phyloP scores from a whole-genome alignment of 2,113 vertebrate genomes.

The Felis chaus region DNA sequence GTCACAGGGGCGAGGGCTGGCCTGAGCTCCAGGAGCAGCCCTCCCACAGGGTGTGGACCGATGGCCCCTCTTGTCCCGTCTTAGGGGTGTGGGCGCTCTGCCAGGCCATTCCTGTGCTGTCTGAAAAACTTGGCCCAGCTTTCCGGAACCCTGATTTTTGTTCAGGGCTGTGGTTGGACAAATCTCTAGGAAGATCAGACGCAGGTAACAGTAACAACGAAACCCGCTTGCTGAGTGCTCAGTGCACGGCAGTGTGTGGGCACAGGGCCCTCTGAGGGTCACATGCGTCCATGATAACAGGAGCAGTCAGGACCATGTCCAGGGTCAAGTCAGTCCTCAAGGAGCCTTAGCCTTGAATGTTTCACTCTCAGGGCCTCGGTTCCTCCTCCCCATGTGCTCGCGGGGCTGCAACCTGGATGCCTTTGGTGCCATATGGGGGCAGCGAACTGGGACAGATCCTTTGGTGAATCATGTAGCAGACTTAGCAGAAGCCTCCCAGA shows the following conservation, averaged over 20 bases:
- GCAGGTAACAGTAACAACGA: accelerated
- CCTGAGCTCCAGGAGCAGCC: background rate
- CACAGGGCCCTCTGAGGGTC: accelerated
- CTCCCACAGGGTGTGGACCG: background rate
- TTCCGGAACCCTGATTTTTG: background rate
- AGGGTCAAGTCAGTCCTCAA: no score
- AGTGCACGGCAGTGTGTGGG: accelerated
- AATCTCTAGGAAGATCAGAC: background rate
- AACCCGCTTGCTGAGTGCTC: accelerated
- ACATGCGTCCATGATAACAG: accelerated
- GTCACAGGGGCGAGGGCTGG: background rate
- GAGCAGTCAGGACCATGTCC: no score
- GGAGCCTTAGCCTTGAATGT: no score
- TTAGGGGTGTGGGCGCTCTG: background rate
- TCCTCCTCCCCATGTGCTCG: no score
- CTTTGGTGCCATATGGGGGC: no score
- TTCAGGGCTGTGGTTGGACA: background rate
- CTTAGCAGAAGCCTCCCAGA: no score
- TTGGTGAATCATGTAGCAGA: no score
- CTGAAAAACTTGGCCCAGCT: background rate
- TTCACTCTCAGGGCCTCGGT: no score
- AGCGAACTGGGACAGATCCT: no score
- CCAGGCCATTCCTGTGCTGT: accelerated
- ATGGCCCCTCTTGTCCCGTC: no score
- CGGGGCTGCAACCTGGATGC: no score